Base-by-base conservation (phyloP, 92 coral and sea anemone species). In the Palythoa grandiflora region DNA sequence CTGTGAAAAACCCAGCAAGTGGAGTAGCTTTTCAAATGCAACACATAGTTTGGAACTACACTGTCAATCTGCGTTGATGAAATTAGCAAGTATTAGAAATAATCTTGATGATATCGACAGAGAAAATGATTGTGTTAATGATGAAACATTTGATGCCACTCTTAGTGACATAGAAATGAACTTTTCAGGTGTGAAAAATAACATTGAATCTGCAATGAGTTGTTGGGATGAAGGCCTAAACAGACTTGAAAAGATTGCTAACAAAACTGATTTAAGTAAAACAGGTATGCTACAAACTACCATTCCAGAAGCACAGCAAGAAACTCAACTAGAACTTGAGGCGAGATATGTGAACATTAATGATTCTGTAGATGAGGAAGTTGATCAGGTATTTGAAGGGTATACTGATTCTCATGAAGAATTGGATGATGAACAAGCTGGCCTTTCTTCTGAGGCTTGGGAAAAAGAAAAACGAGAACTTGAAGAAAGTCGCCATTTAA, bases 351-450 rank as follows among this genome's bases (percentile, higher is more conserved):
- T 44, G 16, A 71, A 89, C 20, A 52, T 65, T 9, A 15, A 55
- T 16, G 73, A 57, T n/a, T 8, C 53, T 50, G 66, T 13, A 20
- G 88, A 80, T 2, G 83, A 80, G 57, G 88, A 84, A 17, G 91
- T 84, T 87, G 97, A 97, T 75, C 92, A 90, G 83, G 91, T 97
- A 10, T 97, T 93, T 86, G 99, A 97, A 78, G 99, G 94, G 15
- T 95, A 90, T 77, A 91, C 96, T 89, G 98, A 97, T 71, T 77
- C 94, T 40, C 79, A 68, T 11, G 90, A 85, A 54, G 95, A 92
- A 15, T 55, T 19, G 51, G 76, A 74, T 5, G 13, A 47, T 70
- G 89, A 76, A 11, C 91, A 80, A 28, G 68, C 88, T 52, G 47
- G 61, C 19, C 78, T 91, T 51, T 84, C 91, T 71, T 83, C 83